Evolutionary conservation across 2,888 invertebrate species (phyloP).

Genomic region (Papilio gigon): DNA sequence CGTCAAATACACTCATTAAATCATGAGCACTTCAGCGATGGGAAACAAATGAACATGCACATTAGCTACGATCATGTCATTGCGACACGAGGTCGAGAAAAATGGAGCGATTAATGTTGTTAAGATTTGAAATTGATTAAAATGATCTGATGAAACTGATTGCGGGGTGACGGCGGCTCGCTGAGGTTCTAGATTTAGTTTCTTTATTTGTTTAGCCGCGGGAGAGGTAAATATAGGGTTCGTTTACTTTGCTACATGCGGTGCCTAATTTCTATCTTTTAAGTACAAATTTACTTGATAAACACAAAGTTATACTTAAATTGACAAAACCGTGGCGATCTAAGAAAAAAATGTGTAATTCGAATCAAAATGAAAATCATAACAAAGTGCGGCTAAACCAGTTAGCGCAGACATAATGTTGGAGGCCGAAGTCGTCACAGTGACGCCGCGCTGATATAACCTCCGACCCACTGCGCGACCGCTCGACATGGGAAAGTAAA

Average conservation of each 20-base stretch:
- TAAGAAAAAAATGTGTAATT: too few species aligned
- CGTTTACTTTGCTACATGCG: too few species aligned
- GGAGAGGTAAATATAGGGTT: too few species aligned
- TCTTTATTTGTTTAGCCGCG: neutral
- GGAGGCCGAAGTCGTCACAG: slow-evolving; percentile 1
- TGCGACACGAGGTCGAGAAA: slow-evolving; percentile 14
- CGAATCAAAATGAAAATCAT: neutral
- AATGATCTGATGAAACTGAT: slow-evolving; percentile 25
- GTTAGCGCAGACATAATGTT: neutral
- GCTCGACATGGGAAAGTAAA: slow-evolving; percentile 37
- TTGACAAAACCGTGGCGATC: too few species aligned
- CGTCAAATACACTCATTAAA: neutral
- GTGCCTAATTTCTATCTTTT: too few species aligned
- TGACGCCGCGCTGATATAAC: slow-evolving; percentile 39
- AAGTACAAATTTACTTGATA: neutral
- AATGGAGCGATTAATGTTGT: slow-evolving; percentile 11
- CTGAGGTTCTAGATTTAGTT: neutral
- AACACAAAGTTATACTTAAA: neutral
- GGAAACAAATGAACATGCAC: slow-evolving; percentile 13
- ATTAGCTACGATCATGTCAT: slow-evolving; percentile 30
- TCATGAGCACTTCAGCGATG: neutral
- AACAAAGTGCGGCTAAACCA: neutral
- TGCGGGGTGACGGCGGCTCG: neutral
- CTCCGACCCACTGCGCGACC: slow-evolving; percentile 33
- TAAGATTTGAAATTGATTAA: slow-evolving; percentile 20